Conservation (phyloP, 2,797 vertebrate genomes). For the Leptatherina wallacei region DNA sequence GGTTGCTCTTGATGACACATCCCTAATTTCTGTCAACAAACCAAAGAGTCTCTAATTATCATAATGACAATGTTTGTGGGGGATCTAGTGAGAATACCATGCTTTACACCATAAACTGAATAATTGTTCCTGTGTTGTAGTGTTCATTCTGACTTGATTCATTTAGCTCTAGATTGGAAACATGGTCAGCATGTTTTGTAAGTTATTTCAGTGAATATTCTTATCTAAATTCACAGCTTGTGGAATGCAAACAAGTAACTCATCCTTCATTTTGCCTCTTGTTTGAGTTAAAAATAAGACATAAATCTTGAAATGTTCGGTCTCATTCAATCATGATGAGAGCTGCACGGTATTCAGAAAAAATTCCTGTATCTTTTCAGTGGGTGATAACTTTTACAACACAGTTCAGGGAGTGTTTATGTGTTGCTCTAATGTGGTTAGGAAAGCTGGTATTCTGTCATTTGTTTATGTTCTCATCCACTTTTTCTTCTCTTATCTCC, state of each 20-base stretch:
- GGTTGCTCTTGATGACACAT: constrained; percentile 53
- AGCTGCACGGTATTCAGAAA: constrained; percentile 24
- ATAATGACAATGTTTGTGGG: constrained; percentile 20
- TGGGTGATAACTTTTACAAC: constrained; percentile 21
- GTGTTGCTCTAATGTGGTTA: constrained; percentile 4
- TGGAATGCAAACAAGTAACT: constrained; percentile 5
- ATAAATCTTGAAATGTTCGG: not conserved
- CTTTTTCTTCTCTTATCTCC: constrained; percentile 28
- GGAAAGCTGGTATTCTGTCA: constrained; percentile 2
- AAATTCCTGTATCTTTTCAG: constrained; percentile 16
- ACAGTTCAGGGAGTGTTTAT: constrained; percentile 17
- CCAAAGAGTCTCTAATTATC: constrained; percentile 46
- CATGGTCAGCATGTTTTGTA: not conserved
- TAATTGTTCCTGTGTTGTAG: not conserved
- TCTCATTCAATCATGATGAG: not conserved
- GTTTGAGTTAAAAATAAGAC: constrained; percentile 23
- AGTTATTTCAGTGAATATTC: not conserved
- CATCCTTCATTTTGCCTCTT: not conserved
- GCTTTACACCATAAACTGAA: constrained; percentile 1
- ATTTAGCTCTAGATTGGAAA: constrained; percentile 6
- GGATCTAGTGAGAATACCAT: constrained; percentile 39
- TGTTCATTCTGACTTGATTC: constrained; percentile 10
- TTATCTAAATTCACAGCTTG: constrained; percentile 3
- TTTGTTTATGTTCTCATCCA: constrained; percentile 28
- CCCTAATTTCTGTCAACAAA: constrained; percentile 44